These are phyloP conservation scores for Aspiorhynchus laticeps DNA, from an alignment of 2,113 vertebrate species.

Conservation along the genomic window DNA sequence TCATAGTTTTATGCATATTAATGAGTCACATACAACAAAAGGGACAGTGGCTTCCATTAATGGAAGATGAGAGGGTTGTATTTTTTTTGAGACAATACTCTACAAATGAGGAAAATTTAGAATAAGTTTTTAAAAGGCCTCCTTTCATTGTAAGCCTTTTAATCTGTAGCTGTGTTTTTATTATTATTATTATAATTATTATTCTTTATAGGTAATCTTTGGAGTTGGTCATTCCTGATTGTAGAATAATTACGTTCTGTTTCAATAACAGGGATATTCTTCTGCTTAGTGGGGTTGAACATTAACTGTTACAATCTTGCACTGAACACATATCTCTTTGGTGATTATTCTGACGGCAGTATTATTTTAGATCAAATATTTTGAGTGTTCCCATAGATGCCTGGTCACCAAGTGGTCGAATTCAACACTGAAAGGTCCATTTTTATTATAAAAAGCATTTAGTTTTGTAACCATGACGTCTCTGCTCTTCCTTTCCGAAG, in stretches of 20 bases:
- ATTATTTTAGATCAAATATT: conserved; percentile 69
- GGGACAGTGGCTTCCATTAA: conserved; percentile 66
- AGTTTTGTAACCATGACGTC: conserved; percentile 45
- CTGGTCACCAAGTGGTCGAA: conserved; percentile 51
- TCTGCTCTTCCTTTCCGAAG: conserved; percentile 49
- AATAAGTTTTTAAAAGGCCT: conserved; percentile 33
- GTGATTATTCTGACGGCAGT: conserved; percentile 67
- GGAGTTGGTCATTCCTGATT: conserved; percentile 63
- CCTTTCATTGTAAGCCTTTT: conserved; percentile 50
- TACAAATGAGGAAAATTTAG: conserved; percentile 43
- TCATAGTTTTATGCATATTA: conserved; percentile 73
- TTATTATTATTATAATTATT: conserved; percentile 29
- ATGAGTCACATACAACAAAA: conserved; percentile 62
- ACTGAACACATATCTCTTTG: conserved; percentile 63
- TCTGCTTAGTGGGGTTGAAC: conserved; percentile 56
- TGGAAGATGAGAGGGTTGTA: conserved; percentile 52
- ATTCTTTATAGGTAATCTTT: conserved; percentile 47
- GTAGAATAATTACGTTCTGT: conserved; percentile 55
- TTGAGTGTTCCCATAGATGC: conserved; percentile 59
- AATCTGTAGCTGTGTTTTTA: conserved; percentile 55
- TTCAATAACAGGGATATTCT: conserved; percentile 59
- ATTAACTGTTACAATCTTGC: conserved; percentile 61
- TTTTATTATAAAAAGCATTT: conserved; percentile 50
- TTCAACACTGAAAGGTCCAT: conserved; percentile 26
- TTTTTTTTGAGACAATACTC: conserved; percentile 46